Conservation (phyloP, 2,888 invertebrate species). For the Neoscelio sp. region DNA sequence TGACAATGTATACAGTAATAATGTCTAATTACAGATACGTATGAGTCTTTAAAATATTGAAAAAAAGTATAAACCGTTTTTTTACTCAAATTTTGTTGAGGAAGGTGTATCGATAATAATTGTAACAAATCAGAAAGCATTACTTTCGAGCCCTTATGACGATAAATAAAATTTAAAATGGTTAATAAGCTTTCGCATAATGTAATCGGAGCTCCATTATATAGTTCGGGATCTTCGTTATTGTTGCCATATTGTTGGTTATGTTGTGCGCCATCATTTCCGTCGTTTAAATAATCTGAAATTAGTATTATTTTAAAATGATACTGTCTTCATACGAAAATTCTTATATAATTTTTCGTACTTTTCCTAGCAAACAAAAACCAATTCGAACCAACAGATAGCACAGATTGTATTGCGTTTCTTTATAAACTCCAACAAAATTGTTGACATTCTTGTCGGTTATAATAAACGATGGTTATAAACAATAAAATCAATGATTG, state of each 20-base stretch:
- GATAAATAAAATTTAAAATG: slow-evolving; percentile 34
- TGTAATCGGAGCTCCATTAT: slow-evolving; percentile 21
- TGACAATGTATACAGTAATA: slow-evolving; percentile 16
- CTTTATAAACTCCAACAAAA: too few relatives aligned
- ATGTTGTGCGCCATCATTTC: not conserved
- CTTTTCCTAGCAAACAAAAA: too few relatives aligned
- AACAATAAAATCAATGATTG: too few relatives aligned
- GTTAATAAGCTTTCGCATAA: slow-evolving; percentile 15
- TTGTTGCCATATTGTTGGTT: not conserved
- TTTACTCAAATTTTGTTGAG: slow-evolving; percentile 5
- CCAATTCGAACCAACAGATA: too few relatives aligned
- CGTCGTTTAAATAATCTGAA: slow-evolving; percentile 15
- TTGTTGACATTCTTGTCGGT: too few relatives aligned
- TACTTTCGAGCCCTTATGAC: not conserved
- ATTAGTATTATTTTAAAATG: not conserved
- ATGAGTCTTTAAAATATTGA: slow-evolving; percentile 13
- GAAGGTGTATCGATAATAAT: slow-evolving; percentile 17
- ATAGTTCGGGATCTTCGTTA: not conserved
- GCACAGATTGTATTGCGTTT: too few relatives aligned
- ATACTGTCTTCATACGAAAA: too few relatives aligned
- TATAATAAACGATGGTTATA: too few relatives aligned
- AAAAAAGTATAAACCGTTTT: slow-evolving; percentile 19
- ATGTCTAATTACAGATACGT: not conserved
- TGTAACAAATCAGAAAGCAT: slow-evolving; percentile 26
- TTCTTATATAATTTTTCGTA: too few relatives aligned